Base-by-base conservation (phyloP, 2,113 vertebrate species). In the Sitta europaea region DNA sequence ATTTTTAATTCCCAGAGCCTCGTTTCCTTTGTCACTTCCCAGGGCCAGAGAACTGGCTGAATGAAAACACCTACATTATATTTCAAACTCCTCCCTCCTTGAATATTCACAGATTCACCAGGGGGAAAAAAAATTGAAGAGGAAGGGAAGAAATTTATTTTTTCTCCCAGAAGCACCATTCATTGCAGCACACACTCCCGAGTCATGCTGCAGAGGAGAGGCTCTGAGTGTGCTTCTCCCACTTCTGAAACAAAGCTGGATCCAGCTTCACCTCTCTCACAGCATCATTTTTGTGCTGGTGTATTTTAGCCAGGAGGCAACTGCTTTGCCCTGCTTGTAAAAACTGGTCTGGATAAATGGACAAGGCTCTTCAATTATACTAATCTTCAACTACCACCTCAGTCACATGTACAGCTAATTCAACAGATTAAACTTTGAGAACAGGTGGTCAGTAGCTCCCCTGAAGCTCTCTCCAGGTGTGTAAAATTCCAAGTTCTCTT, bases 141-240 rank as follows among this genome's bases (percentile, higher is more conserved):
- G 27, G 18, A 73, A 91, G 58, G 43, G 43, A 79, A 43, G 5
- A 48, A 82, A 40, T 11, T 15, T 43, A 14, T 2, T 47, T 82
- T 77, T 51, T 15, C 29, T 16, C 28, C 21, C 33, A 62, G 70
- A 12, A 62, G 42, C 20, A 70, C 35, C 61, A 42, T 10, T 63
- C 11, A 7, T 6, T 67, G 40, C 66, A 90, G 66, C 35, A 55
- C 31, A 36, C 2, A 0, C 1, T 2, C 9, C 12, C 3, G 1
- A 21, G 61, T 24, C 24, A 54, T 1, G 2, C 13, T 5, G 2
- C 68, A 80, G 47, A 71, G 38, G 12, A 72, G 20, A 8, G 3
- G 12, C n/a, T 70, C 36, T 28, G 4, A 47, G n/a, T 6, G 18
- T 22, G 14, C 31, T 59, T 85, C 61, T 75, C 66, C n/a, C 43